Evolutionary conservation across 2,797 vertebrate genomes (phyloP).

Genomic region (Clarias laeviceps): DNA sequence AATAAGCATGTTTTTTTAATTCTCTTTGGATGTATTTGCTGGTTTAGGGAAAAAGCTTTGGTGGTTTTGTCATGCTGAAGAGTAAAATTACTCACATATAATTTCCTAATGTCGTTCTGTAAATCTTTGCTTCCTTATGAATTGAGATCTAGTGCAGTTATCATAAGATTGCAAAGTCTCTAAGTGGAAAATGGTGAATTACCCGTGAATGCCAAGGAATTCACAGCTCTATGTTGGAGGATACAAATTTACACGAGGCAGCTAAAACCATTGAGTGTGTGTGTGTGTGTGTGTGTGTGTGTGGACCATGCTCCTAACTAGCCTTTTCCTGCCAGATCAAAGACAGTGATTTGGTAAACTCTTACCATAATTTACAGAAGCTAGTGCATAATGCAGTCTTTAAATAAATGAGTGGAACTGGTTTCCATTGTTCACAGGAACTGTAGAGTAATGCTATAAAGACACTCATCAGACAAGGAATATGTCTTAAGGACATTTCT

Average conservation of each 20-base stretch:
- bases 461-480: constrained; percentile 51
- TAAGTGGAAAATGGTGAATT: constrained; percentile 8
- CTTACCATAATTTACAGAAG: constrained; percentile 42
- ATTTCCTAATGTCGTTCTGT: background rate
- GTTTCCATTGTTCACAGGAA: background rate
- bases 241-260: constrained; percentile 24
- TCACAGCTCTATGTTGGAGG: constrained; percentile 36
- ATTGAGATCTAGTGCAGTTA: background rate
- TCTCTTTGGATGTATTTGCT: background rate
- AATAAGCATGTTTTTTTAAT: background rate
- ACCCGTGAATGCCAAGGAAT: constrained; percentile 37
- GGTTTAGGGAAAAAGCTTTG: background rate
- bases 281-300: constrained; percentile 17
- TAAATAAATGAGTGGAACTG: constrained; percentile 38
- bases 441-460: constrained; percentile 28
- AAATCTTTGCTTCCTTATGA: background rate
- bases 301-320: constrained; percentile 1
- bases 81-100: background rate
- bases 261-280: constrained; percentile 28
- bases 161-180: background rate
- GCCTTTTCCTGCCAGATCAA: constrained; percentile 39
- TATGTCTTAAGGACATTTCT: background rate
- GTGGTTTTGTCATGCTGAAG: background rate
- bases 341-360: constrained; percentile 36
- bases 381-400: constrained; percentile 32